Evolutionary conservation across 1,140 invertebrate species (phyloP).

Genomic region (Solenopsis fugax): DNA sequence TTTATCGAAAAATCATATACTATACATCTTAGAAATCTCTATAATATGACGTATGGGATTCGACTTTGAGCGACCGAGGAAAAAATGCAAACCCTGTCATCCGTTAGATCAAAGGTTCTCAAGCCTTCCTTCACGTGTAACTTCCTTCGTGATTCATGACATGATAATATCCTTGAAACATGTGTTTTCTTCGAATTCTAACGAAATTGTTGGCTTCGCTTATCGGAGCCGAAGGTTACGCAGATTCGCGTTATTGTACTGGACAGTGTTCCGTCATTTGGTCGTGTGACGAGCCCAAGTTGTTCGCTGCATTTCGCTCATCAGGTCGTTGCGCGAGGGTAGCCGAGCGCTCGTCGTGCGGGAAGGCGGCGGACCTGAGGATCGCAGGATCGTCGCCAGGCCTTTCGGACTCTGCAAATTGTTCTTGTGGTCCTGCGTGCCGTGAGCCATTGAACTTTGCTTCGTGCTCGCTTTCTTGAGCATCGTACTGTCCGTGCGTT

Average conservation of each 20-base stretch:
- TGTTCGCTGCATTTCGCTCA: constrained; percentile 93
- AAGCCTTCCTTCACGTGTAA: constrained; percentile 7
- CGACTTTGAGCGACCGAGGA: constrained; percentile 24
- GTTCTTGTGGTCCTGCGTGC: constrained; percentile 26
- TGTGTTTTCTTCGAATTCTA: not conserved
- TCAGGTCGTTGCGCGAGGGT: constrained; percentile 93
- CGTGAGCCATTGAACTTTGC: constrained; percentile 31
- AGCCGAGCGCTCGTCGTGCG: constrained; percentile 94
- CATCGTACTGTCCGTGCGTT: constrained; percentile 31
- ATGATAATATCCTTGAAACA: constrained; percentile 2
- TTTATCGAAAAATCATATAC: not conserved
- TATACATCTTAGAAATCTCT: not conserved
- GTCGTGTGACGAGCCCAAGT: constrained; percentile 95
- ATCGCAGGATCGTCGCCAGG: constrained; percentile 79
- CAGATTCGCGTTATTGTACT: not conserved
- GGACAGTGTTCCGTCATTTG: constrained; percentile 87
- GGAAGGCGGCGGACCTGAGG: constrained; percentile 88
- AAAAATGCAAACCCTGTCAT: constrained; percentile 60
- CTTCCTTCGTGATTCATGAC: constrained; percentile 5
- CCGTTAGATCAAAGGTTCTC: constrained; percentile 26
- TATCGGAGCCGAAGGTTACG: not conserved
- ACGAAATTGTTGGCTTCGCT: not conserved
- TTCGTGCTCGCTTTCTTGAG: constrained; percentile 42
- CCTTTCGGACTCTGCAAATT: constrained; percentile 64
- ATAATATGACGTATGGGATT: not conserved